Evolutionary conservation across 2,888 invertebrate species (phyloP).

Genomic region (Polydrusus pterygomalis): DNA sequence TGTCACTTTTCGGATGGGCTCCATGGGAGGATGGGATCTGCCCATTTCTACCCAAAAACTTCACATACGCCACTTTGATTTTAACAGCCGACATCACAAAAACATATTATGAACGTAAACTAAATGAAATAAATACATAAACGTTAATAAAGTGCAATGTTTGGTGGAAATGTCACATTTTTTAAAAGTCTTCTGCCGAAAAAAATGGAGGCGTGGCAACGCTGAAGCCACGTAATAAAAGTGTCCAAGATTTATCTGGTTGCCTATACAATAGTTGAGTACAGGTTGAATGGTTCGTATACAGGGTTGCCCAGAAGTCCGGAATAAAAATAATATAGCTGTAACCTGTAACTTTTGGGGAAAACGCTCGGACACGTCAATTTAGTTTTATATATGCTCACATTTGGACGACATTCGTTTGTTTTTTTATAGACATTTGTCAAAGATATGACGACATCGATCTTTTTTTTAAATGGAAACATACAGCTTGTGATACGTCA

Average conservation of each 20-base stretch:
- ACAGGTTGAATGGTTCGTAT: too few species aligned
- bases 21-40: conserved; percentile 51
- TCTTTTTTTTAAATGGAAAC: too few species aligned
- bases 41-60: background rate
- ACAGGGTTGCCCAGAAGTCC: too few species aligned
- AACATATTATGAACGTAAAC: background rate
- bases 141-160: background rate
- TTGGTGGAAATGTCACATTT: conserved; percentile 12
- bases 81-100: background rate
- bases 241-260: conserved; percentile 61
- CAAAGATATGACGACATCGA: too few species aligned
- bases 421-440: too few species aligned
- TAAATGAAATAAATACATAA: conserved; percentile 5
- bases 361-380: too few species aligned
- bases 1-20: conserved; percentile 52
- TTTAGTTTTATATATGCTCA: too few species aligned
- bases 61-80: background rate
- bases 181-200: conserved; percentile 27
- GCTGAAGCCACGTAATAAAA: conserved; percentile 64
- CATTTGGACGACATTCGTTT: too few species aligned
- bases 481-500: too few species aligned
- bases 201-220: conserved; percentile 49
- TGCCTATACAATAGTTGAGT: conserved; percentile 58
- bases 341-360: too few species aligned
- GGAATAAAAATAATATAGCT: too few species aligned